These are phyloP conservation scores for Aleiodes leptofemur DNA, from an alignment of 2,888 invertebrate genomes.

Conservation along the genomic window DNA sequence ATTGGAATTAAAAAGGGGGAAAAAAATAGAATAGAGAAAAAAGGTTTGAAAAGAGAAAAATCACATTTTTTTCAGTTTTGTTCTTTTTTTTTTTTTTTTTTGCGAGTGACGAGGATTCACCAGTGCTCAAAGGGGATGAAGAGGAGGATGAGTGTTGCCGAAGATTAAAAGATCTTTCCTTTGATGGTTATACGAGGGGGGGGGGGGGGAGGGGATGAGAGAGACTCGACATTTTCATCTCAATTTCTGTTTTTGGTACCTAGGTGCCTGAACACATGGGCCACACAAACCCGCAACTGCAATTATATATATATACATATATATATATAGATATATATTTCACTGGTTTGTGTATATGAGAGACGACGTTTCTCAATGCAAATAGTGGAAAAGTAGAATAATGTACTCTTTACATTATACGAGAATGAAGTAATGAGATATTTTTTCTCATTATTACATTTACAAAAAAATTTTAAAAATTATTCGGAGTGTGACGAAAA, in stretches of 20 bases:
- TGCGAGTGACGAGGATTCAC: conserved; percentile 8
- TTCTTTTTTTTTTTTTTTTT: neutral
- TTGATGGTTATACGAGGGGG: conserved; percentile 18
- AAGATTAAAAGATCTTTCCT: conserved; percentile 34
- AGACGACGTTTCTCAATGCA: neutral
- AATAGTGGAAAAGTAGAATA: neutral
- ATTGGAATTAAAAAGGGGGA: no score
- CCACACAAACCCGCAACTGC: neutral
- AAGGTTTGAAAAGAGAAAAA: conserved; percentile 1
- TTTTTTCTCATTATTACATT: neutral
- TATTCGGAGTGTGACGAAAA: no score
- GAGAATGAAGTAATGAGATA: neutral
- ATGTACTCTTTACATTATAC: conserved; percentile 1
- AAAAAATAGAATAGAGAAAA: conserved; percentile 3
- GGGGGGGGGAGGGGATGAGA: neutral
- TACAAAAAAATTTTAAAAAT: no score
- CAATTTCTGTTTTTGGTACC: conserved; percentile 8
- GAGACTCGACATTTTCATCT: conserved; percentile 10
- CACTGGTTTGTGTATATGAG: neutral
- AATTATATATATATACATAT: neutral
- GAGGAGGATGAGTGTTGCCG: conserved; percentile 15
- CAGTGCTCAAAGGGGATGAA: conserved; percentile 19
- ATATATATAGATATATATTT: neutral
- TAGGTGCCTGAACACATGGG: neutral
- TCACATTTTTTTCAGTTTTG: neutral